Evolutionary conservation across 2,888 invertebrate genomes (phyloP).

Genomic region (Clepsis dumicolana): DNA sequence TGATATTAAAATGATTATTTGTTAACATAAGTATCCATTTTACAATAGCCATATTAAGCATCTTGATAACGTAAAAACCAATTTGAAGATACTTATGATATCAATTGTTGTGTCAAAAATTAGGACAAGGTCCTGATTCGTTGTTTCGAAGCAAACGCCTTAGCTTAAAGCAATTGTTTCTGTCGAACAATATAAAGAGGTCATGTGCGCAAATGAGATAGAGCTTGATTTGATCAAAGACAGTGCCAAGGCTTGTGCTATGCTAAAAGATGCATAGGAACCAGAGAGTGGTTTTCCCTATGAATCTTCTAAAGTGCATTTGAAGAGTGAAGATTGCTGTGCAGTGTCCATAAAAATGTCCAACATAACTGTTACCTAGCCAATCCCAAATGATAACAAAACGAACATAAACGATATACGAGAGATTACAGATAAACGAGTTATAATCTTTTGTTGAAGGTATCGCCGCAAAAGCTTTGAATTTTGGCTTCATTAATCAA

Average conservation of each 20-base stretch:
- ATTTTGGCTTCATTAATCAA: slow-evolving; percentile 40
- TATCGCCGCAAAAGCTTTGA: slow-evolving; percentile 38
- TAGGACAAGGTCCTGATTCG: background rate
- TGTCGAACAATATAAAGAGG: slow-evolving; percentile 22
- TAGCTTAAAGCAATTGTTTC: background rate
- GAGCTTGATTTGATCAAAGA: slow-evolving; percentile 18
- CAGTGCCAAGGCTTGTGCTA: slow-evolving; percentile 34
- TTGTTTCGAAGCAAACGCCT: slow-evolving; percentile 9
- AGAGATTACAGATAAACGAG: slow-evolving; percentile 33
- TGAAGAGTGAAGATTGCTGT: slow-evolving; percentile 54
- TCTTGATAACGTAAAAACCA: background rate
- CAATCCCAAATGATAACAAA: slow-evolving; percentile 39
- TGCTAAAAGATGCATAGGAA: slow-evolving; percentile 27
- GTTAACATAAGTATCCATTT: background rate
- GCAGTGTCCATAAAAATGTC: slow-evolving; percentile 54
- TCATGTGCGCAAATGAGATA: slow-evolving; percentile 21
- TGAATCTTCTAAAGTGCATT: slow-evolving; percentile 51
- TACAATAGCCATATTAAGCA: background rate
- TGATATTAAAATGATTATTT: background rate
- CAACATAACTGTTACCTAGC: slow-evolving; percentile 45
- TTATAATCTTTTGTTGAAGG: slow-evolving; percentile 37
- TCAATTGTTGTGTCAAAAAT: background rate
- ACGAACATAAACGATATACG: slow-evolving; percentile 18
- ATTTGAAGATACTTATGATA: background rate
- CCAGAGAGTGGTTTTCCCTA: slow-evolving; percentile 28